A percentile compares a stretch with the other conserved stretches of the same genome.
These are phyloP conservation scores for Puntigrus tetrazona DNA, from an alignment of 2,113 vertebrate genomes.

Conservation along the genomic window DNA sequence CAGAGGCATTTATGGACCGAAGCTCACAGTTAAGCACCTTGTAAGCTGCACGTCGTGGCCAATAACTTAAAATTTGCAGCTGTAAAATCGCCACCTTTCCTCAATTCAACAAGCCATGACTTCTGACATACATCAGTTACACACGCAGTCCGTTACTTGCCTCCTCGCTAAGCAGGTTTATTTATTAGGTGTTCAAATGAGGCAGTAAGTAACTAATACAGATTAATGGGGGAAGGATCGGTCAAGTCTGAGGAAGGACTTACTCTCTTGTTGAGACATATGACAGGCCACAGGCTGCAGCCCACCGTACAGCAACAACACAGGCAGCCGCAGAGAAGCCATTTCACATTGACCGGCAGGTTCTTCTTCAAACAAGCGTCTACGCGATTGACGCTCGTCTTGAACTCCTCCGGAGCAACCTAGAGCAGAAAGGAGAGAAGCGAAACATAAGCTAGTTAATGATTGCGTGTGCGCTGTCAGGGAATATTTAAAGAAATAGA, in stretches of 20 bases:
- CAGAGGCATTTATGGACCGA: slow-evolving; percentile 71
- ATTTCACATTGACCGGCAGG: slow-evolving; percentile 94
- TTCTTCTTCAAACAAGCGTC: slow-evolving; percentile 95
- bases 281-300: slow-evolving; percentile 98
- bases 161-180: slow-evolving; percentile 50
- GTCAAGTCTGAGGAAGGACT: slow-evolving; percentile 67
- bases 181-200: slow-evolving; percentile 59
- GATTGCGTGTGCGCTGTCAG: not conserved
- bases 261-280: slow-evolving; percentile 99
- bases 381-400: slow-evolving; percentile 91
- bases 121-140: slow-evolving; percentile 56
- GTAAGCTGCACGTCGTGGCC: slow-evolving; percentile 73
- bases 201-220: slow-evolving; percentile 60
- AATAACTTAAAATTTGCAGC: slow-evolving; percentile 53
- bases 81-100: slow-evolving; percentile 63
- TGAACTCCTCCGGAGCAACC: slow-evolving; percentile 99
- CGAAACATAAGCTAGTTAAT: not conserved
- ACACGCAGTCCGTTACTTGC: slow-evolving; percentile 59
- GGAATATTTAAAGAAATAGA: too few relatives aligned
- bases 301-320: slow-evolving; percentile 98
- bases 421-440: slow-evolving; percentile 57
- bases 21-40: slow-evolving; percentile 69
- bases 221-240: slow-evolving; percentile 61
- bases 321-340: slow-evolving; percentile 96
- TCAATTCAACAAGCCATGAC: slow-evolving; percentile 52